Conservation (phyloP, 2,888 invertebrate species). For the Orchesella flavescens region DNA sequence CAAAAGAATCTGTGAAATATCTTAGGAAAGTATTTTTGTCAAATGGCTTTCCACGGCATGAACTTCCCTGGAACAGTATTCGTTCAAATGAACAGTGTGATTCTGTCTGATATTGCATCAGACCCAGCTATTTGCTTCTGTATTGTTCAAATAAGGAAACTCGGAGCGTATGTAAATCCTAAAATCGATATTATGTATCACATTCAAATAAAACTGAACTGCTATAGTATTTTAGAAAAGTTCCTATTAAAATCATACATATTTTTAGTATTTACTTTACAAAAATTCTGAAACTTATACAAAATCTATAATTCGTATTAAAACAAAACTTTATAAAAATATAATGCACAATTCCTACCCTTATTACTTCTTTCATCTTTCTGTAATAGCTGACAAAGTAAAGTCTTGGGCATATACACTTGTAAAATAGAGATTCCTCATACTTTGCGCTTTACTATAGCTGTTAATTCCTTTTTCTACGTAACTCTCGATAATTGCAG, state of each 20-base stretch:
- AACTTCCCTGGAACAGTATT: conserved; percentile 12
- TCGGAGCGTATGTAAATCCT: neutral
- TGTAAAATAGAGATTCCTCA: conserved; percentile 27
- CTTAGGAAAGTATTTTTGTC: conserved; percentile 29
- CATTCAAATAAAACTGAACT: neutral
- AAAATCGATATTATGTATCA: neutral
- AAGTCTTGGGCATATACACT: conserved; percentile 43
- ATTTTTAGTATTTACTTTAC: too few species aligned
- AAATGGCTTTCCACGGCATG: conserved; percentile 48
- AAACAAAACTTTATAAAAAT: too few species aligned
- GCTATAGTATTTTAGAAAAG: neutral
- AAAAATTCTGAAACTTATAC: too few species aligned
- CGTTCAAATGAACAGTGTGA: neutral
- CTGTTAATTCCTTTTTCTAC: conserved; percentile 30
- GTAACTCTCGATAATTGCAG: conserved; percentile 22
- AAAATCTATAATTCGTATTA: too few species aligned
- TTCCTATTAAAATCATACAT: neutral
- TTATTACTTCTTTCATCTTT: neutral
- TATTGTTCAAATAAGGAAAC: neutral
- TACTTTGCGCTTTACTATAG: neutral
- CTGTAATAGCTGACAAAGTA: neutral
- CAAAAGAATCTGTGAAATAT: conserved; percentile 34
- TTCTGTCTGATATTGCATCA: neutral
- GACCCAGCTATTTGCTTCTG: too few species aligned
- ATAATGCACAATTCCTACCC: neutral